Conservation (phyloP, 2,797 vertebrate species). For the Psittacula derbiana region DNA sequence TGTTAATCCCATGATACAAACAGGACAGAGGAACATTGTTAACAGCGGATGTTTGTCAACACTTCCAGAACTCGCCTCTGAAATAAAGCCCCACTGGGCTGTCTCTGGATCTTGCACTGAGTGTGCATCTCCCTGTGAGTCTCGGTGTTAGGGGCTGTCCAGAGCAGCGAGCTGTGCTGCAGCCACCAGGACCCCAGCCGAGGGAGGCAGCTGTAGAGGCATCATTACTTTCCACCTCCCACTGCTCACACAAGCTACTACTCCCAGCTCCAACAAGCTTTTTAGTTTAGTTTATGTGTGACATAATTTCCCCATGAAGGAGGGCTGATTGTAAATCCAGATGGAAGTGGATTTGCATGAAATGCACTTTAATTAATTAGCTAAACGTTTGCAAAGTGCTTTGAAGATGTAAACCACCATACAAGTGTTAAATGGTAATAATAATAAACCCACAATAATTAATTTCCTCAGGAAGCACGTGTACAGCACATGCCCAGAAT, state of each 20-base stretch:
- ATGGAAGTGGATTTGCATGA: conserved; percentile 53
- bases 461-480: conserved; percentile 29
- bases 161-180: background rate
- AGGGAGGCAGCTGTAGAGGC: conserved; percentile 3
- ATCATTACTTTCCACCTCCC: background rate
- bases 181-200: background rate
- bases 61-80: background rate
- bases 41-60: background rate
- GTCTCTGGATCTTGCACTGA: background rate
- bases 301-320: conserved; percentile 38
- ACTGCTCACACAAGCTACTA: background rate
- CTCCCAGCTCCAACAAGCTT: background rate
- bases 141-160: background rate
- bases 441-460: conserved; percentile 66
- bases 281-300: background rate
- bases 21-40: accelerated
- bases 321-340: conserved; percentile 57
- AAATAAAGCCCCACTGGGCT: background rate
- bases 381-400: conserved; percentile 55
- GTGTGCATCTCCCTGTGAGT: background rate
- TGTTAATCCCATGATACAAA: background rate
- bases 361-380: conserved; percentile 69
- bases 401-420: conserved; percentile 51
- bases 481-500: conserved; percentile 10
- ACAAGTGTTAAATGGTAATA: conserved; percentile 22